These are phyloP conservation scores for Ceratina calcarata DNA, from an alignment of 1,140 invertebrate species.

Conservation along the genomic window DNA sequence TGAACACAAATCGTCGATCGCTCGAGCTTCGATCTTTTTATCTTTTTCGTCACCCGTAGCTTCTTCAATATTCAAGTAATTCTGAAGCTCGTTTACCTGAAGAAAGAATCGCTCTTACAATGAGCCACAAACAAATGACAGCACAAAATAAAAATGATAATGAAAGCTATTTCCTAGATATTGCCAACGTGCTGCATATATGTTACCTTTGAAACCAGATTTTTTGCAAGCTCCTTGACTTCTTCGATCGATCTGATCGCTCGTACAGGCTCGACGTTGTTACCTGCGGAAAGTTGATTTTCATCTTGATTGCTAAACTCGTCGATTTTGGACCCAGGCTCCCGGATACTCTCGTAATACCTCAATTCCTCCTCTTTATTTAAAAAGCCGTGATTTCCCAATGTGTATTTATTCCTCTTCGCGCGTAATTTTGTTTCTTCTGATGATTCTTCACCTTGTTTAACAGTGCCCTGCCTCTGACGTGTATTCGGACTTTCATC, in stretches of 20 bases:
- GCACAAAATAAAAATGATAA: background rate
- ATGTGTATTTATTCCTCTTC: slow-evolving; percentile 44
- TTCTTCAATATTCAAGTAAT: slow-evolving; percentile 41
- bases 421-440: slow-evolving; percentile 28
- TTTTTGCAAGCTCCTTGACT: slow-evolving; percentile 58
- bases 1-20: slow-evolving; percentile 23
- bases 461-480: background rate
- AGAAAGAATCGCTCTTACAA: background rate
- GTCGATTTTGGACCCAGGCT: slow-evolving; percentile 5
- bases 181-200: too few species aligned
- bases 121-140: background rate
- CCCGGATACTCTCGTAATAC: slow-evolving; percentile 25
- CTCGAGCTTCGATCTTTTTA: background rate
- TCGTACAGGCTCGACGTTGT: slow-evolving; percentile 1
- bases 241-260: slow-evolving; percentile 57
- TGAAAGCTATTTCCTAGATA: background rate
- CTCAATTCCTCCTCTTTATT: slow-evolving; percentile 35
- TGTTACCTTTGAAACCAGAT: slow-evolving; percentile 57
- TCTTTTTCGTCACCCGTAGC: background rate
- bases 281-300: background rate
- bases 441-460: background rate
- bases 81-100: slow-evolving; percentile 60
- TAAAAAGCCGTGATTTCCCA: background rate
- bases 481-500: background rate
- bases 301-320: background rate